A percentile compares a stretch with the other conserved stretches of the same genome.
Evolutionary conservation across 1,140 invertebrate genomes (phyloP).

Genomic region (Papilio xuthus): DNA sequence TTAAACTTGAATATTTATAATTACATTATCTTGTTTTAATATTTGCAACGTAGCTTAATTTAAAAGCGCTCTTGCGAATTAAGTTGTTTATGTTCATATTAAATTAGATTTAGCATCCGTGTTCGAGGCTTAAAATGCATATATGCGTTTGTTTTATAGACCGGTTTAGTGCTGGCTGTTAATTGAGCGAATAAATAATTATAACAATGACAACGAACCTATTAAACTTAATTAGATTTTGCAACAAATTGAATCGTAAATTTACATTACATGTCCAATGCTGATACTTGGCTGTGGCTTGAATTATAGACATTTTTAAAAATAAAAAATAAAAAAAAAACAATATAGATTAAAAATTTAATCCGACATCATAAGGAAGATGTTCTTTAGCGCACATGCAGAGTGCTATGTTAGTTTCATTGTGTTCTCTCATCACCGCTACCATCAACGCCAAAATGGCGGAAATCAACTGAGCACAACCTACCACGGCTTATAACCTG

Average conservation of each 20-base stretch:
- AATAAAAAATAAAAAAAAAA: too few relatives aligned
- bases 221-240: conserved; percentile 13
- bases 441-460: too few relatives aligned
- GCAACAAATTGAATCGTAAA: conserved; percentile 9
- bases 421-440: too few relatives aligned
- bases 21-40: background rate
- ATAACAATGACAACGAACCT: background rate
- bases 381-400: too few relatives aligned
- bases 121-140: background rate
- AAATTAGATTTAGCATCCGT: conserved; percentile 13
- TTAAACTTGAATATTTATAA: background rate
- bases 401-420: too few relatives aligned
- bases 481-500: too few relatives aligned
- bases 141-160: conserved; percentile 7
- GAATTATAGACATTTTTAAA: too few relatives aligned
- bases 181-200: conserved; percentile 7
- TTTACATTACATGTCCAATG: background rate
- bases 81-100: background rate
- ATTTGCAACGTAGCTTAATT: background rate
- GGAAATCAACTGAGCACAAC: too few relatives aligned
- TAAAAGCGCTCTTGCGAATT: background rate
- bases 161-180: background rate
- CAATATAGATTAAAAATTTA: too few relatives aligned
- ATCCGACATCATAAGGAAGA: too few relatives aligned
- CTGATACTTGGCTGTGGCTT: too few relatives aligned